Percentiles rank a stretch among this genome's conserved stretches.
Conservation (phyloP, 2,888 invertebrate genomes). For the Sepioteuthis lessoniana region DNA sequence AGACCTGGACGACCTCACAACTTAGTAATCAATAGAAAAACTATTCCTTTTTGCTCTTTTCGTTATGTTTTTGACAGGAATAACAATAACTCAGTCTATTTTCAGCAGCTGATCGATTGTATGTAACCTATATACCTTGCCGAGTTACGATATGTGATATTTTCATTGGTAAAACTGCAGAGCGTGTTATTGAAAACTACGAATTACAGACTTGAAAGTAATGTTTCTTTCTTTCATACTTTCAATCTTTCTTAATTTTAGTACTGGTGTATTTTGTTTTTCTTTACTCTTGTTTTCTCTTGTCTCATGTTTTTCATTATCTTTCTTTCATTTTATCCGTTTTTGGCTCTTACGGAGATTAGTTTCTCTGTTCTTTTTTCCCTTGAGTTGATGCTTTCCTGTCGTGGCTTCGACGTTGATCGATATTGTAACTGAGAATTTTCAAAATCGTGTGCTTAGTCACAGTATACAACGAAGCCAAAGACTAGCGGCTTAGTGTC, state of each 20-base stretch:
- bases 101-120: not conserved
- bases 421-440: conserved; percentile 33
- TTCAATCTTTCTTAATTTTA: not conserved
- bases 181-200: conserved; percentile 33
- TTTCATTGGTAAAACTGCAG: not conserved
- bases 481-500: not conserved
- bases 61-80: not conserved
- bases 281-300: not conserved
- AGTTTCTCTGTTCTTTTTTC: not conserved
- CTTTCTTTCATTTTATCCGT: not conserved
- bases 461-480: not conserved
- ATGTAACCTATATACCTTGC: conserved; percentile 19
- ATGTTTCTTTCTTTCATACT: not conserved
- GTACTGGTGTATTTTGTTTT: not conserved
- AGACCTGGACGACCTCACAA: not conserved
- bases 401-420: conserved; percentile 25
- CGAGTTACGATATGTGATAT: not conserved
- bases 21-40: not conserved
- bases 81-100: not conserved
- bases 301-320: not conserved
- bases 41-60: not conserved
- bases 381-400: conserved; percentile 4
- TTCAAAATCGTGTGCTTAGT: conserved; percentile 11
- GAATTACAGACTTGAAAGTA: not conserved
- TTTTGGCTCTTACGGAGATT: conserved; percentile 19